Evolutionary conservation across 2,797 vertebrate genomes (phyloP).

Genomic region (Manis javanica): DNA sequence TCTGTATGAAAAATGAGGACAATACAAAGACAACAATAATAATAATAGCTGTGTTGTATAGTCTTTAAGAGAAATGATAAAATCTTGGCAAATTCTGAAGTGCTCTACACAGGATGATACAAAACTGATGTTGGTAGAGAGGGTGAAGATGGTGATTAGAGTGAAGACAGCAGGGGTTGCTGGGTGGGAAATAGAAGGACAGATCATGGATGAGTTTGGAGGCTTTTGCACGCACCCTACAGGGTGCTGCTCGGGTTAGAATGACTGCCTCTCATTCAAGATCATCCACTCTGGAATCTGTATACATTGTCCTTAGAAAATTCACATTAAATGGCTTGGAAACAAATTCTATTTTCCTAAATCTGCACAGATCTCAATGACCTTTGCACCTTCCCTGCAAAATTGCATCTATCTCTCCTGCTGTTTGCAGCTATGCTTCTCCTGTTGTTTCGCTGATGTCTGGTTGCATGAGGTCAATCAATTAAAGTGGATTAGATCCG

Average conservation of each 20-base stretch:
- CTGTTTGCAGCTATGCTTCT: not conserved
- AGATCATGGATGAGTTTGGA: not conserved
- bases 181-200: not conserved
- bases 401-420: not conserved
- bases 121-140: not conserved
- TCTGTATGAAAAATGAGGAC: not conserved
- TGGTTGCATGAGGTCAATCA: constrained; percentile 82
- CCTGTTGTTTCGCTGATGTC: constrained; percentile 65
- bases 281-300: not conserved
- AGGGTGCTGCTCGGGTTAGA: not conserved
- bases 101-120: not conserved
- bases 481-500: constrained; percentile 85
- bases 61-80: not conserved
- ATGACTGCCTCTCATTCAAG: not conserved
- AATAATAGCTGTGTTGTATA: not conserved
- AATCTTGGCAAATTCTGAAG: not conserved
- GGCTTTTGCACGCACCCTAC: not conserved
- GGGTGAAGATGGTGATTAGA: too few species aligned
- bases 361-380: not conserved
- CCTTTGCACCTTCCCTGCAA: constrained; percentile 34
- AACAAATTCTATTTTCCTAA: constrained; percentile 55
- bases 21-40: not conserved
- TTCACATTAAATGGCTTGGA: constrained; percentile 1
- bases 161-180: not conserved
- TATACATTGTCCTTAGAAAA: constrained; percentile 18